phyloP scores from a whole-genome alignment of 2,888 invertebrate species.

The Metopia argyrocephala region DNA sequence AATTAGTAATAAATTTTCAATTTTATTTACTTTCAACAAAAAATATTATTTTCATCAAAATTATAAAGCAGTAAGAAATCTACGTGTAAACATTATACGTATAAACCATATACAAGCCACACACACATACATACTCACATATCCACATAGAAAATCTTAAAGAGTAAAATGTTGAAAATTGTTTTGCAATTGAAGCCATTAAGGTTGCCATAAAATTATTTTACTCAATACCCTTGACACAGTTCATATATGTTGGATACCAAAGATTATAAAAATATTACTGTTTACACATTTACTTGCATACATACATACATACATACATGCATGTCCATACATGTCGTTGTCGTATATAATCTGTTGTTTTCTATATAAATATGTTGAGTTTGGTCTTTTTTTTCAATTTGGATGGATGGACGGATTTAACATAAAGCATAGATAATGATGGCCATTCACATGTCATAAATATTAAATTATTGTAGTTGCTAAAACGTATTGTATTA shows the following conservation, averaged over 20 bases:
- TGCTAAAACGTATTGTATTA: conserved; percentile 10
- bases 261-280: not conserved
- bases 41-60: conserved; percentile 7
- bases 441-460: conserved; percentile 28
- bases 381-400: not conserved
- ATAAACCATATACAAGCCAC: not conserved
- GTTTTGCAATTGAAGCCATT: conserved; percentile 55
- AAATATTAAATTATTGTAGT: conserved; percentile 39
- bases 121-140: not conserved
- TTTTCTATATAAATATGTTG: not conserved
- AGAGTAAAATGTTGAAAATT: conserved; percentile 50
- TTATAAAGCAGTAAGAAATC: conserved; percentile 27
- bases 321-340: not conserved
- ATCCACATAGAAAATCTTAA: conserved; percentile 14
- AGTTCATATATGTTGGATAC: conserved; percentile 38
- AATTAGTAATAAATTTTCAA: conserved; percentile 35
- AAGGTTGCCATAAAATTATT: conserved; percentile 34
- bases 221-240: conserved; percentile 52
- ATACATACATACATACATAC: not conserved
- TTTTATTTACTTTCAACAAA: not conserved
- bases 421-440: conserved; percentile 16
- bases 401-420: not conserved
- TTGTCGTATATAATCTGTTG: conserved; percentile 18
- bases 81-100: not conserved
- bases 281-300: not conserved